Percentiles rank a stretch among this genome's conserved stretches.
phyloP scores from a whole-genome alignment of 1,140 invertebrate species.

The Habropoda laboriosa region DNA sequence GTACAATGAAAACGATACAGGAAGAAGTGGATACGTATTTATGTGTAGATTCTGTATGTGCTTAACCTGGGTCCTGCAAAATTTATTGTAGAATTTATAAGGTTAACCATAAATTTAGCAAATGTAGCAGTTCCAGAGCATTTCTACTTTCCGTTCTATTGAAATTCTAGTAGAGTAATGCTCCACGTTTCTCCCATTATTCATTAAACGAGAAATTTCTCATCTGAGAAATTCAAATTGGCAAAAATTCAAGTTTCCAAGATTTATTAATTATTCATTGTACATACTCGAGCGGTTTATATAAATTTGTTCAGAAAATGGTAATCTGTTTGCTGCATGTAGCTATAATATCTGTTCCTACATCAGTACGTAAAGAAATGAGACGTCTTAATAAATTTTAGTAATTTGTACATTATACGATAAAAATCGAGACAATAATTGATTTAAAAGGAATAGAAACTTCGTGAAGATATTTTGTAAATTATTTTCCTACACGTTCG shows the following conservation, averaged over 20 bases:
- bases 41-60: background rate
- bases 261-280: conserved; percentile 10
- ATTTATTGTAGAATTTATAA: conserved; percentile 14
- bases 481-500: too few relatives aligned
- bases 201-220: background rate
- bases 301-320: background rate
- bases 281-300: background rate
- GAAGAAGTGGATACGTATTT: background rate
- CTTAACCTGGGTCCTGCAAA: background rate
- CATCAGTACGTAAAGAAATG: background rate
- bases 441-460: too few relatives aligned
- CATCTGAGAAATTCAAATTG: background rate
- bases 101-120: background rate
- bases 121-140: background rate
- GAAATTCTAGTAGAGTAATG: background rate
- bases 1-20: background rate
- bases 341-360: conserved; percentile 2
- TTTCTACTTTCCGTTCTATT: conserved; percentile 12
- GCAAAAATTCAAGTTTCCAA: background rate
- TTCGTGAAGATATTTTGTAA: too few relatives aligned
- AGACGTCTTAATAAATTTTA: background rate
- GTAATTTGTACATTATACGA: too few relatives aligned
- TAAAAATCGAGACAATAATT: background rate
- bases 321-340: background rate
- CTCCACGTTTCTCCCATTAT: conserved; percentile 1